Conservation (phyloP, 2,797 vertebrate genomes). For the Coracias cyanogaster region DNA sequence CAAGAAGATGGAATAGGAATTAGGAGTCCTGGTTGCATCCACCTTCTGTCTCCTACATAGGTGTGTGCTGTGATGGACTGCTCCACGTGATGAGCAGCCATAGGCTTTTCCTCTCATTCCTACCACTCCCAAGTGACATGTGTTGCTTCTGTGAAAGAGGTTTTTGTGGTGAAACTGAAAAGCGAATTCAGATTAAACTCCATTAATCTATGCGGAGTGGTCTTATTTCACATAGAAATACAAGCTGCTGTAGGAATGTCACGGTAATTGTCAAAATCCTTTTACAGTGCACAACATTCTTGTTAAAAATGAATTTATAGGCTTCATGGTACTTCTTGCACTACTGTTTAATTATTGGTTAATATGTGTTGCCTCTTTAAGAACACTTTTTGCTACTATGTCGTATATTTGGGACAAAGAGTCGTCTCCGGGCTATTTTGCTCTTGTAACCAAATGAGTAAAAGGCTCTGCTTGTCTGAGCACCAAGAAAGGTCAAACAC, state of each 20-base stretch:
- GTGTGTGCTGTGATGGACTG: not conserved
- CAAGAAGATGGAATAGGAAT: not conserved
- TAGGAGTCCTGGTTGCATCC: not conserved
- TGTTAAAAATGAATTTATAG: not conserved
- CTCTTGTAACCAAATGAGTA: not conserved
- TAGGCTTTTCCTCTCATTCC: not conserved
- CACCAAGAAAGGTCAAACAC: not conserved
- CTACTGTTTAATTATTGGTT: not conserved
- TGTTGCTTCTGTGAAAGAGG: not conserved
- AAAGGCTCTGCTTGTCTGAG: not conserved
- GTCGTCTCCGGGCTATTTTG: not conserved
- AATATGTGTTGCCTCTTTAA: not conserved
- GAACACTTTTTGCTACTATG: not conserved
- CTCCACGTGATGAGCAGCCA: not conserved
- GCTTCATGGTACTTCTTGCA: not conserved
- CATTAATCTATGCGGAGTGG: not conserved
- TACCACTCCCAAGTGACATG: not conserved
- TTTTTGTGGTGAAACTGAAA: not conserved
- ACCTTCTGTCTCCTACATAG: not conserved
- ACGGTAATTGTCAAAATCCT: not conserved
- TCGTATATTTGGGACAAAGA: not conserved
- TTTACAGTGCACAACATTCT: not conserved
- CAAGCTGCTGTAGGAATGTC: not conserved
- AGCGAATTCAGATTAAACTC: not conserved
- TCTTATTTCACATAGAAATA: not conserved